Percentiles rank a stretch among this genome's conserved stretches.
These are phyloP conservation scores for Myotis findleyi DNA, from an alignment of 2,797 vertebrate species.

Conservation along the genomic window DNA sequence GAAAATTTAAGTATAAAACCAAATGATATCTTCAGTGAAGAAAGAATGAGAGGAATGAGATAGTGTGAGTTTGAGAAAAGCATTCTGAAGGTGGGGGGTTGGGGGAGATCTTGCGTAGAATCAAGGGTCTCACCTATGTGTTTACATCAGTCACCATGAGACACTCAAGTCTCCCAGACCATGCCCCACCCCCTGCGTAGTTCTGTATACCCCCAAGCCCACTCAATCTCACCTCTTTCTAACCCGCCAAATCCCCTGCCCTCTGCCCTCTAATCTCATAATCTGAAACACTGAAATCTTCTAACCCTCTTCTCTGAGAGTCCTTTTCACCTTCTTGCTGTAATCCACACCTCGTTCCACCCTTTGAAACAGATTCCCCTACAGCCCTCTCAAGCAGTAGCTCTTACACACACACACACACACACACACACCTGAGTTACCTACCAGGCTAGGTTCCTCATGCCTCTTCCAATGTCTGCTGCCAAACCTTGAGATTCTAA, in stretches of 20 bases:
- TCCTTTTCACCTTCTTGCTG: neutral
- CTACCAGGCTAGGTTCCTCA: neutral
- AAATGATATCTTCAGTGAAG: neutral
- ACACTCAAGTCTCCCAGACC: neutral
- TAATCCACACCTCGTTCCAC: neutral
- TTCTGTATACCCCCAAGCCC: rapidly evolving
- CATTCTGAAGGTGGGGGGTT: neutral
- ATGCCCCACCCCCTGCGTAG: too few relatives aligned
- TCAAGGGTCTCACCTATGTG: neutral
- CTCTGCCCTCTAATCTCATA: neutral
- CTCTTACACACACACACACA: neutral
- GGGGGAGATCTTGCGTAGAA: neutral
- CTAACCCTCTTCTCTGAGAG: neutral
- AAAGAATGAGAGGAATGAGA: conserved; percentile 14
- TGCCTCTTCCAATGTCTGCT: neutral
- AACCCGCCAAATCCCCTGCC: neutral
- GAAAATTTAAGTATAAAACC: neutral
- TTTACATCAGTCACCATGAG: neutral
- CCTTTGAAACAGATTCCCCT: neutral
- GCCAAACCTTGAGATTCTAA: neutral
- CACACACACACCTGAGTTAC: neutral
- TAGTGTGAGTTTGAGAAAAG: neutral
- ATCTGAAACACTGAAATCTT: neutral
- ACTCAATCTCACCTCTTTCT: neutral
- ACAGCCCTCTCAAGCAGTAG: neutral